phyloP scores from a whole-genome alignment of 2,797 vertebrate species.

The Ceryle rudis region DNA sequence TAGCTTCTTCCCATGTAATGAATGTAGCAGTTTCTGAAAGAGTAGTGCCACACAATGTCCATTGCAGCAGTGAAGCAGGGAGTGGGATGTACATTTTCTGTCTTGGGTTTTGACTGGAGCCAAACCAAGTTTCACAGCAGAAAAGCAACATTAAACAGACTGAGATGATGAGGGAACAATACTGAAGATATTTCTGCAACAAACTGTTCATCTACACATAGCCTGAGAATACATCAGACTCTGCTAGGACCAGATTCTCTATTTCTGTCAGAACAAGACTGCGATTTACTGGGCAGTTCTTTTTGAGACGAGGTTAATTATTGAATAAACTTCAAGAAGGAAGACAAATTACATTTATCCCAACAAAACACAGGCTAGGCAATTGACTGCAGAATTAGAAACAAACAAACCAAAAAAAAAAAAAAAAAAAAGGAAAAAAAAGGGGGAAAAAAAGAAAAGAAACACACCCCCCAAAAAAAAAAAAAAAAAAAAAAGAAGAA shows the following conservation, averaged over 20 bases:
- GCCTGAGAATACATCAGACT: not conserved
- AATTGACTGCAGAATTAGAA: not conserved
- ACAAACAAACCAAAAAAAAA: not conserved
- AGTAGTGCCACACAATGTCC: rapidly evolving
- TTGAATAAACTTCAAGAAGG: not conserved
- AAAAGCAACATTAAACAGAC: not conserved
- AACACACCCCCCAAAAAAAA: not conserved
- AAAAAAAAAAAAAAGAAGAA: rapidly evolving
- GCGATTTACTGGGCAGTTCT: not conserved
- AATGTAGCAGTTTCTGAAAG: not conserved
- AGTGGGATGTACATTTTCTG: not conserved
- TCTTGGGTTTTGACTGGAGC: not conserved
- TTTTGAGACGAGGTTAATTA: not conserved
- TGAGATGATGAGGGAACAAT: not conserved
- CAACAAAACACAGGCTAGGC: not conserved
- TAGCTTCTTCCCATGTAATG: rapidly evolving
- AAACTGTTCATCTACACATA: not conserved
- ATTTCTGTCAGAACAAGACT: not conserved
- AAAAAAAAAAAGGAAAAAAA: not conserved
- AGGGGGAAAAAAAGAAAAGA: not conserved
- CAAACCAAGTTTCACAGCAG: not conserved
- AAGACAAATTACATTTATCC: not conserved
- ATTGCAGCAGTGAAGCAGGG: rapidly evolving
- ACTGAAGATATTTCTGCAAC: not conserved
- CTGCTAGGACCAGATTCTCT: not conserved